A percentile compares a stretch with the other conserved stretches of the same genome.
These are phyloP conservation scores for Ptyas mucosa DNA, from an alignment of 2,113 vertebrate genomes.

Conservation along the genomic window DNA sequence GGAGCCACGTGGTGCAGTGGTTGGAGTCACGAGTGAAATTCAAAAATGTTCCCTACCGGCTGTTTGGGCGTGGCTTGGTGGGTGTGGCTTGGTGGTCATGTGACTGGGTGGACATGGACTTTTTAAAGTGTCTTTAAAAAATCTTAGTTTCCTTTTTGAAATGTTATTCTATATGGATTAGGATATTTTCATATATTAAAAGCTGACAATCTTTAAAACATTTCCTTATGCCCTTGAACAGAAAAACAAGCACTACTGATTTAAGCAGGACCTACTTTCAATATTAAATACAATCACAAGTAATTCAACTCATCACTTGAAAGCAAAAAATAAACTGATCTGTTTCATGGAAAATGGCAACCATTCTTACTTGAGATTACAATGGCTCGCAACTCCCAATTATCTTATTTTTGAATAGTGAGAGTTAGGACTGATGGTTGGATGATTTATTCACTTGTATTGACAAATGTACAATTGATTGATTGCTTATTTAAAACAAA, in stretches of 20 bases:
- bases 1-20: too few species aligned
- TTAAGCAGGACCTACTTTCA: neutral
- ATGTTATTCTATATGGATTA: slow-evolving; percentile 1
- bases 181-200: slow-evolving; percentile 27
- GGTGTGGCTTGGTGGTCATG: too few species aligned
- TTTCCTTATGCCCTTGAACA: too few species aligned
- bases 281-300: neutral
- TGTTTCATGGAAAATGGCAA: neutral
- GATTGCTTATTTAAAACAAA: slow-evolving; percentile 48
- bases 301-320: neutral
- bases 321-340: neutral
- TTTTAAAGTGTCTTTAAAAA: slow-evolving; percentile 23
- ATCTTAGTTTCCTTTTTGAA: slow-evolving; percentile 19
- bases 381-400: neutral
- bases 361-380: neutral
- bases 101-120: too few species aligned
- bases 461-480: slow-evolving; percentile 16
- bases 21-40: too few species aligned
- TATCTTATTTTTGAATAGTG: neutral
- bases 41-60: too few species aligned
- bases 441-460: neutral
- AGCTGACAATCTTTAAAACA: too few species aligned
- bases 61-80: too few species aligned
- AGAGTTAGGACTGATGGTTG: neutral
- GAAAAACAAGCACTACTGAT: neutral